Evolutionary conservation across 1,140 invertebrate species (phyloP), one percentile per base, ranked within the genome.

Genomic region (Teleogryllus occipitalis): DNA sequence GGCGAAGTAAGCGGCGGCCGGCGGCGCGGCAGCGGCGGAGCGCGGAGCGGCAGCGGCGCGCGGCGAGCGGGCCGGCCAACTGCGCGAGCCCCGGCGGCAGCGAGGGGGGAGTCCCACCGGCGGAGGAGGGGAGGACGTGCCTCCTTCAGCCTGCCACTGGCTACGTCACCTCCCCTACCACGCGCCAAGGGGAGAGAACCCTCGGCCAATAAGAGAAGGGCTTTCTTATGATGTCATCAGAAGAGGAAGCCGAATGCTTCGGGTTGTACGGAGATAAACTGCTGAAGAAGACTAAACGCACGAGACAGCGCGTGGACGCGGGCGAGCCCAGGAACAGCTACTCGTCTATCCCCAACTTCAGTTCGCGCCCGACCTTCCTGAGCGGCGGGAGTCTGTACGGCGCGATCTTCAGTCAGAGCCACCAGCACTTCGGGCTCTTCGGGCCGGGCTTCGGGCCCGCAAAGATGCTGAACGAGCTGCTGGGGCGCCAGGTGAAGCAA

Each of bases 251-350:
- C 89, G 92, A 93, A 88, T 92, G 91, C 90, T 94, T 93, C 91
- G 93, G 93, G 90, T 92, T 94, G 92, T 95, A 93, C 90, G 93
- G 92, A 92, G 93, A 93, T 92, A 92, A 91, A 89, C 92, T 95
- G 88, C 90, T 94, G 90, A 94, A 95, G 91, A 96, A 96, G 91
- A 88, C 90, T 88, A 95, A 95, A 90, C 92, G 94, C 89, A 93
- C 93, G 89, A 93, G 95, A 92, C 94, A 96, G 91, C 92, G 95
- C 89, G 94, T 96, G 89, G 95, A 96, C 92, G 94, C 94, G 89
- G 94, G 94, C 85, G 94, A 96, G 90, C 95, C 95, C 87, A 92
- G 95, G 88, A 96, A 96, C 91, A 94, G 93, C 86, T 96, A 96
- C 89, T 94, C 94, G 83, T 94, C 93, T 86, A 95, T 95, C 85